Evolutionary conservation across 2,888 invertebrate genomes (phyloP), one percentile per base, ranked within the genome.

Genomic region (Melanotus villosus): DNA sequence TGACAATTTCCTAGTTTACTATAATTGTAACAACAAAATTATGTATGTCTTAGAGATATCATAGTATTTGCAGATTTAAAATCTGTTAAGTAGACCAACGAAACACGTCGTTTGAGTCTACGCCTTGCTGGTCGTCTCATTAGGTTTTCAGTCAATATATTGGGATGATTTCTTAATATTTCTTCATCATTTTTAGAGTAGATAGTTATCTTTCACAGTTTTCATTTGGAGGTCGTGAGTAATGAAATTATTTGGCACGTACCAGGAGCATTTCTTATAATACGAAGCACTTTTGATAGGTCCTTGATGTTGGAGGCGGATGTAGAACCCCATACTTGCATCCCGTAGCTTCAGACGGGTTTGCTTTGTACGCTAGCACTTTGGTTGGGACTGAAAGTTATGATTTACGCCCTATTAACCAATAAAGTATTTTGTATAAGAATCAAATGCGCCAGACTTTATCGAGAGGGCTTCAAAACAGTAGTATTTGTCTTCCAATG

Each of bases 41-140:
- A 36, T n/a, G 3, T 36, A 36, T 36, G 9, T 36, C n/a, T n/a
- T 10, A 6, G 36, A 10, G n/a, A n/a, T 36, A n/a, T 36, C 36
- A 36, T 36, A 36, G 36, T n/a, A n/a, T n/a, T 36, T 9, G 10
- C n/a, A n/a, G n/a, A n/a, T n/a, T 26, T 36, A 36, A 36, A 36
- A 36, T 36, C 36, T 36, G 36, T 36, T 36, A 6, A n/a, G 36
- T 36, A 36, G n/a, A 10, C 36, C 2, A n/a, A 36, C n/a, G 36
- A 2, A 36, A n/a, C 10, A 36, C n/a, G 36, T n/a, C 36, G 36
- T 36, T n/a, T 36, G 36, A 36, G 36, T 36, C n/a, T n/a, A 10
- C 36, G 36, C n/a, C 36, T 36, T 36, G 9, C 36, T n/a, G 36
- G 36, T 36, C n/a, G 36, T 36, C n/a, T 36, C n/a, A 36, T 36